Conservation (phyloP, 1,140 invertebrate genomes). For the Cyrtorhinus lividipennis region DNA sequence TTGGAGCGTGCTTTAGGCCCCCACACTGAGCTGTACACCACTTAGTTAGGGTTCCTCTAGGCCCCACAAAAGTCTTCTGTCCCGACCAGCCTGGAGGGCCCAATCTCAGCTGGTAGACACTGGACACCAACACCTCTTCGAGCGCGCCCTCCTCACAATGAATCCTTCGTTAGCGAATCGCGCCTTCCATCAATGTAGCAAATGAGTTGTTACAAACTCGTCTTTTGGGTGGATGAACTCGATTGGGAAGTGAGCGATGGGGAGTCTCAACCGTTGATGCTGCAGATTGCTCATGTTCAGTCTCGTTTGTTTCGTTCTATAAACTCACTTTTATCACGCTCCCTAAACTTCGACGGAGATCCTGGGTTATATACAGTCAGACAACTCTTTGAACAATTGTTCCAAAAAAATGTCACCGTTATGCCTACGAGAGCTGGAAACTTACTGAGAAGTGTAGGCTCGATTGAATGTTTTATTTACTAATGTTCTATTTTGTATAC, state of each 20-base stretch:
- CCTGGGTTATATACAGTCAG: too few species aligned
- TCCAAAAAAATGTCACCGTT: too few species aligned
- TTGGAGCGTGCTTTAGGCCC: conserved; percentile 4
- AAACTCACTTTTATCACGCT: too few species aligned
- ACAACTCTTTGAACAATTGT: too few species aligned
- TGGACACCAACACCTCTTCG: neutral
- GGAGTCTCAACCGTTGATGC: neutral
- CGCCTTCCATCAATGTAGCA: neutral
- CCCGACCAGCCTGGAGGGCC: neutral
- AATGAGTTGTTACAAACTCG: conserved; percentile 2
- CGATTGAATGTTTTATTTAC: too few species aligned
- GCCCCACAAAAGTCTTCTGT: neutral
- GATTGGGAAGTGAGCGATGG: neutral
- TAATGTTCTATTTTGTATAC: too few species aligned
- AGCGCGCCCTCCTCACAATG: neutral
- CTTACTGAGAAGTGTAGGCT: too few species aligned
- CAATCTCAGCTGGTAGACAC: conserved; percentile 6
- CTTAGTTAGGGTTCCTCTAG: conserved; percentile 7
- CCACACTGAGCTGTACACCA: conserved; percentile 4
- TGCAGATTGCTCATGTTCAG: neutral
- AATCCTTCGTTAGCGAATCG: conserved; percentile 3
- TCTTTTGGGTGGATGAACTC: neutral
- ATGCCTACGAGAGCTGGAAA: too few species aligned
- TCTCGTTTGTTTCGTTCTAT: too few species aligned
- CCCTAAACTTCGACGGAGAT: too few species aligned